Conservation (phyloP, 2,888 invertebrate genomes). For the Eupithecia dodoneata region DNA sequence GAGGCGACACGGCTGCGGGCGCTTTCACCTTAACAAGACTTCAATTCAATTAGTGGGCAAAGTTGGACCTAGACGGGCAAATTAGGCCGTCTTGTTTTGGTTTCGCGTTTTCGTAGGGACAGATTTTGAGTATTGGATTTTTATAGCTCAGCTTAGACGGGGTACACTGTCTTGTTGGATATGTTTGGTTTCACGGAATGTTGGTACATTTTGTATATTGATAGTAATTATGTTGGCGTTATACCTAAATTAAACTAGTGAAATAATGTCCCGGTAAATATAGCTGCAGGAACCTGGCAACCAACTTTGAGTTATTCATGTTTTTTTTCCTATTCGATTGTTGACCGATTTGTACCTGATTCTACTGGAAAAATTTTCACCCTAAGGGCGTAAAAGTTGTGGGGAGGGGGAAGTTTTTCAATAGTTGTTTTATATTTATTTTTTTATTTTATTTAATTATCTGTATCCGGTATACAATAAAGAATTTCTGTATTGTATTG, state of each 20-base stretch:
- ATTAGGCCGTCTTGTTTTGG: slow-evolving; percentile 47
- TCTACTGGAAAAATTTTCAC: too few species aligned
- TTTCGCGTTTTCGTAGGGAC: slow-evolving; percentile 23
- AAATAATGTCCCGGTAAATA: too few species aligned
- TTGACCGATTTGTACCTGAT: too few species aligned
- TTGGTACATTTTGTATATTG: neutral
- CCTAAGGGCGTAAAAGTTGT: too few species aligned
- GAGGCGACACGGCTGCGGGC: slow-evolving; percentile 51
- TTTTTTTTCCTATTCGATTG: too few species aligned
- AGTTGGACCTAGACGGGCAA: slow-evolving; percentile 55
- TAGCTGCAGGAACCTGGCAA: too few species aligned
- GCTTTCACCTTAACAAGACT: slow-evolving; percentile 69
- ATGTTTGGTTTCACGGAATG: neutral
- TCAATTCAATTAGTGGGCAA: slow-evolving; percentile 72
- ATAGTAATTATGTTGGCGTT: neutral
- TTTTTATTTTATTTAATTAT: too few species aligned
- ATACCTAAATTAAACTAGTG: neutral
- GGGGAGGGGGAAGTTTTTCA: too few species aligned
- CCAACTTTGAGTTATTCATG: too few species aligned
- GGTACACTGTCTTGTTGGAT: neutral
- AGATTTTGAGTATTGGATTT: slow-evolving; percentile 8
- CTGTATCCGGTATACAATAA: too few species aligned
- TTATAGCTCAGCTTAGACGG: neutral
- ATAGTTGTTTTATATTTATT: too few species aligned
- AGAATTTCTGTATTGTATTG: too few species aligned